Percentiles rank a stretch among this genome's conserved stretches.
Evolutionary conservation across 2,888 invertebrate species (phyloP).

Genomic region (Lithophane socia): DNA sequence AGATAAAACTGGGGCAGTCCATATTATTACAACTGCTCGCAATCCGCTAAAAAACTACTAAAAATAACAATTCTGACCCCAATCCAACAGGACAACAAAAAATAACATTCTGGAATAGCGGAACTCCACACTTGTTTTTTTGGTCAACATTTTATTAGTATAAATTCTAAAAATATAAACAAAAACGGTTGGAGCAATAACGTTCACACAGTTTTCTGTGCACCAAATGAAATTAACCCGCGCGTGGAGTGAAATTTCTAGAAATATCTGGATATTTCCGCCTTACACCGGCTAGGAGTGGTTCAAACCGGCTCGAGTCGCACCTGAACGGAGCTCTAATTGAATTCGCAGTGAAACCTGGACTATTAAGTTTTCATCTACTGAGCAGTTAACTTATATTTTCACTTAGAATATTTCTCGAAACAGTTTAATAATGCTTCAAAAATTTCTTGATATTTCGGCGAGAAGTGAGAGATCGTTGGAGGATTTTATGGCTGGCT

Average conservation of each 20-base stretch:
- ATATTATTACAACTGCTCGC: not conserved
- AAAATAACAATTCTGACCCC: constrained; percentile 28
- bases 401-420: constrained; percentile 53
- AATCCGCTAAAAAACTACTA: not conserved
- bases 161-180: constrained; percentile 57
- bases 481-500: constrained; percentile 32
- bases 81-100: constrained; percentile 30
- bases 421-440: constrained; percentile 54
- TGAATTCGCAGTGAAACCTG: constrained; percentile 74
- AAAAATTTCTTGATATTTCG: constrained; percentile 37
- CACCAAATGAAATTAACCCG: constrained; percentile 76
- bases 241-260: constrained; percentile 70
- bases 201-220: constrained; percentile 57
- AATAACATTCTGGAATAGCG: constrained; percentile 18
- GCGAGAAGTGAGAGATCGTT: not conserved
- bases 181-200: constrained; percentile 55
- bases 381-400: constrained; percentile 66
- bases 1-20: not conserved
- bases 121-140: constrained; percentile 35
- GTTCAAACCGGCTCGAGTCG: constrained; percentile 60
- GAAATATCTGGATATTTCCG: constrained; percentile 73
- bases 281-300: constrained; percentile 54
- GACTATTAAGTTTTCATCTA: constrained; percentile 72
- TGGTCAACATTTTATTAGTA: constrained; percentile 44
- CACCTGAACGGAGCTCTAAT: constrained; percentile 76